Base-by-base conservation (phyloP, 2,888 invertebrate species). In the Tillus elongatus region DNA sequence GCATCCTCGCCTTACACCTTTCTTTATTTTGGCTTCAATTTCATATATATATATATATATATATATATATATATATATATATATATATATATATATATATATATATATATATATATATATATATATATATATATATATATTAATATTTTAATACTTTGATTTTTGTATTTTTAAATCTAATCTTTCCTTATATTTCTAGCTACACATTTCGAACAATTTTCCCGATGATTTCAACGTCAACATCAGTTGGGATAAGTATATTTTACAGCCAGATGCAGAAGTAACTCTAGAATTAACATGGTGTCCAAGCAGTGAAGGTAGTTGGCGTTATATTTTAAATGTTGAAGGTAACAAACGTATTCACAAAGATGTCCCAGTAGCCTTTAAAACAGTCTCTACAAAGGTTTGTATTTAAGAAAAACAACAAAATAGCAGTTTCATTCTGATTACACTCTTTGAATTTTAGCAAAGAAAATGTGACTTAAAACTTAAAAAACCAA, bases 321-420 rank as follows among this genome's bases (percentile, higher is more conserved):
- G 73, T 2, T 71, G 75, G 54, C 68, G 80, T 42, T 78, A 82
- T 50, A 62, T 78, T 24, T 72, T 81, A 36, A 67, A 43, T 11
- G 44, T 84, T 31, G 71, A 72, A 1, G 79, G 79, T 61, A 74
- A 71, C 41, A 70, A 72, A 37, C 71, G 75, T 45, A 74, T 79
- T 33, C 72, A 76, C 53, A 78, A 77, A 64, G 80, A 82, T 54
- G 70, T 83, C 3, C 69, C 75, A 45, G 63, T 82, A 3, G 71
- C 75, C 4, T 68, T 79, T 10, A 81, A 80, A 56, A 72, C 78
- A 32, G 53, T 71, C 15, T 12, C 31, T 33, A 47, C 50, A 8
- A 60, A 57, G 53, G 63, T 62, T 46, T 32, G 40, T 33, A 13
- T 19, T n/a, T n/a, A n/a, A n/a, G n/a, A n/a, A n/a, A n/a, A n/a